phyloP scores from a whole-genome alignment of 2,113 vertebrate genomes.

The Mobula hypostoma region DNA sequence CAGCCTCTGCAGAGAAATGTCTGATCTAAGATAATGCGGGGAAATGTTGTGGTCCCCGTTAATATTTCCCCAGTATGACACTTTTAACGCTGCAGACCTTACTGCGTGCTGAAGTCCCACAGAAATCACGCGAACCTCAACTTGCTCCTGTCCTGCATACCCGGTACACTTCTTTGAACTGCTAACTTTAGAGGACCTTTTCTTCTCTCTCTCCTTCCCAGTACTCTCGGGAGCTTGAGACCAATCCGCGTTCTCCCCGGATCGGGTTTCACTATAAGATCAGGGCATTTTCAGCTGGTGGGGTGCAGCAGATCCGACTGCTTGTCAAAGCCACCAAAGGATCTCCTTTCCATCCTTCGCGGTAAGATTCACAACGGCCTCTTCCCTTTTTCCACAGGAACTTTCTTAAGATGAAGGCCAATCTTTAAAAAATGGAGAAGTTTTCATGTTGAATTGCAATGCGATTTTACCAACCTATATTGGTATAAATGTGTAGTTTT shows the following conservation, averaged over 20 bases:
- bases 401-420: neutral
- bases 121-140: constrained; percentile 49
- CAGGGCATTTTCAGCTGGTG: constrained; percentile 54
- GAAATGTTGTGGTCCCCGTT: neutral
- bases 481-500: neutral
- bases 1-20: neutral
- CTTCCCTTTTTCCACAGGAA: neutral
- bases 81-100: neutral
- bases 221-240: constrained; percentile 45
- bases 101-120: constrained; percentile 49
- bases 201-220: constrained; percentile 39
- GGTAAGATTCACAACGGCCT: neutral
- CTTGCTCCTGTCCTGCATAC: constrained; percentile 57
- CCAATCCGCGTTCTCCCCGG: constrained; percentile 68
- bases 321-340: constrained; percentile 55
- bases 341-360: constrained; percentile 39
- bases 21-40: neutral
- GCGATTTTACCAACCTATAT: neutral
- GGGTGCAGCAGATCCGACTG: constrained; percentile 52
- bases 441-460: neutral
- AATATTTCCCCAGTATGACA: neutral
- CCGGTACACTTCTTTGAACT: constrained; percentile 61
- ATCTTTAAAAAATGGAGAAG: neutral
- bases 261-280: constrained; percentile 80
- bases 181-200: constrained; percentile 56